These are phyloP conservation scores for Sapayoa aenigma DNA, from an alignment of 2,113 vertebrate genomes.

Conservation along the genomic window DNA sequence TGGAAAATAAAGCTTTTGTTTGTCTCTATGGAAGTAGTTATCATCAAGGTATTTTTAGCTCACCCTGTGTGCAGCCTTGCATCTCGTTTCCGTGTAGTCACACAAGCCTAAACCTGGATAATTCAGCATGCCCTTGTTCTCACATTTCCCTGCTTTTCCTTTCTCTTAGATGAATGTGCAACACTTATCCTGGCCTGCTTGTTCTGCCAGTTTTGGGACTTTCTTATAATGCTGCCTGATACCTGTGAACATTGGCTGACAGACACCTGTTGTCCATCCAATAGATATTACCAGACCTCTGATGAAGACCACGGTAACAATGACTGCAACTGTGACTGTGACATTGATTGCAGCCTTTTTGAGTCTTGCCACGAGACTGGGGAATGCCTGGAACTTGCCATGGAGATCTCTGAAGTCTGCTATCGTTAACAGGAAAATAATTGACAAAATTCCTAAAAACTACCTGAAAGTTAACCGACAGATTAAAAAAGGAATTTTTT, in stretches of 20 bases:
- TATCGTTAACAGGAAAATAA: constrained; percentile 63
- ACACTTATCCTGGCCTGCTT: constrained; percentile 82
- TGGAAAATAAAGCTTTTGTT: neutral
- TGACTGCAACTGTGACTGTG: constrained; percentile 76
- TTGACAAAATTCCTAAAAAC: neutral
- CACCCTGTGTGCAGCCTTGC: neutral
- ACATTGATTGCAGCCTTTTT: constrained; percentile 78
- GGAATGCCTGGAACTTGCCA: constrained; percentile 80
- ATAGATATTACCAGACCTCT: constrained; percentile 73
- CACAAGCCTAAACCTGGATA: neutral
- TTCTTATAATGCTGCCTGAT: constrained; percentile 80
- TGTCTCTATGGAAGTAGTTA: neutral
- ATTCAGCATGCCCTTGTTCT: neutral
- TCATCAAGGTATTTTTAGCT: neutral
- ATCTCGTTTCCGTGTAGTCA: neutral
- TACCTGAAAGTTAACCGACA: neutral
- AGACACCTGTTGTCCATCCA: constrained; percentile 75
- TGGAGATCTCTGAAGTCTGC: constrained; percentile 84
- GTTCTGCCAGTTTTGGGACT: constrained; percentile 83
- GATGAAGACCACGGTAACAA: constrained; percentile 48
- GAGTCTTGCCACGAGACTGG: constrained; percentile 79
- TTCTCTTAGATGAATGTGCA: constrained; percentile 77
- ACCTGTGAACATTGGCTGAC: constrained; percentile 73
- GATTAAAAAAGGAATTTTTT: neutral
- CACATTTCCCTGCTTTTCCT: constrained; percentile 39